Evolutionary conservation across 2,797 vertebrate genomes (phyloP).

Genomic region (Tokudaia tokunoshimensis): DNA sequence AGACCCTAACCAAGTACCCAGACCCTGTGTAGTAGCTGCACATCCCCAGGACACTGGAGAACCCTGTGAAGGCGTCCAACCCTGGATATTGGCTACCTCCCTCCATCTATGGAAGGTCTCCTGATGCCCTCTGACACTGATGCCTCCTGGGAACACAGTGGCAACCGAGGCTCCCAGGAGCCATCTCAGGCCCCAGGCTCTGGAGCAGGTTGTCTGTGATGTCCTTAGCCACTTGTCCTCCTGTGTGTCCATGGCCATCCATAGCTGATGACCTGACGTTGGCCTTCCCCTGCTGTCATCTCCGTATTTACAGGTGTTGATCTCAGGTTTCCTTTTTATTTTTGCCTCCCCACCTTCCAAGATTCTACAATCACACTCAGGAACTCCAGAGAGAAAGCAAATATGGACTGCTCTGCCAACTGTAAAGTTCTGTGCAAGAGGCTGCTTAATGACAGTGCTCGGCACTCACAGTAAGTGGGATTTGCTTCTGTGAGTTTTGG

Average conservation of each 20-base stretch:
- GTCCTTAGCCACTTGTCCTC: neutral
- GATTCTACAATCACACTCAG: neutral
- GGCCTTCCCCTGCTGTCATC: accelerated
- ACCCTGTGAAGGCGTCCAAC: neutral
- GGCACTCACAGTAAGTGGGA: neutral
- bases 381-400: neutral
- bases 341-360: no score
- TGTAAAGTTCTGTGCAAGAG: neutral
- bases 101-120: neutral
- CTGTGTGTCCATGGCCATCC: neutral
- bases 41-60: no score
- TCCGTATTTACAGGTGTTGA: neutral
- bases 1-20: neutral
- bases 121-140: neutral
- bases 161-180: neutral
- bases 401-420: neutral
- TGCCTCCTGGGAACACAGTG: neutral
- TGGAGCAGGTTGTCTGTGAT: neutral
- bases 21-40: neutral
- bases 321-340: neutral
- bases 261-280: neutral
- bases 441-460: neutral
- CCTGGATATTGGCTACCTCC: neutral
- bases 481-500: neutral
- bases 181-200: neutral